Evolutionary conservation across 2,797 vertebrate species (phyloP).

Genomic region (Cryptoblepharus egeriae): DNA sequence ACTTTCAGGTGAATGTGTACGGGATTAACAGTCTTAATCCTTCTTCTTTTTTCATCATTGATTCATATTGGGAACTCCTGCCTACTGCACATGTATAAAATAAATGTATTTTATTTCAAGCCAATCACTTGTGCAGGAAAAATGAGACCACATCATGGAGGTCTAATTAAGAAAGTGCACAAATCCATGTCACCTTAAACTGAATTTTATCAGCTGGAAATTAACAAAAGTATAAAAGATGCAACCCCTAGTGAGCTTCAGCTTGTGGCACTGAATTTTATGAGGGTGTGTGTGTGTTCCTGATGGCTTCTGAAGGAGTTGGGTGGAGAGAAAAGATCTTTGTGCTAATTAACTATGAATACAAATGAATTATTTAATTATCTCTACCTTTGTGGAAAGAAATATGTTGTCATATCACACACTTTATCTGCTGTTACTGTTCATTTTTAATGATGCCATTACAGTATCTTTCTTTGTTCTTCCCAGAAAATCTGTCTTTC

Average conservation of each 20-base stretch:
- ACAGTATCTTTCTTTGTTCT: conserved; percentile 80
- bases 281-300: conserved; percentile 65
- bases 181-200: conserved; percentile 21
- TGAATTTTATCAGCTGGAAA: conserved; percentile 20
- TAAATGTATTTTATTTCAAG: neutral
- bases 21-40: neutral
- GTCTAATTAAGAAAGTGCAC: conserved; percentile 32
- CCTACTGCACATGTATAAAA: neutral
- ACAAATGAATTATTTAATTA: conserved; percentile 79
- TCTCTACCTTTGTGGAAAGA: conserved; percentile 74
- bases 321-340: conserved; percentile 57
- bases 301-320: conserved; percentile 63
- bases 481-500: conserved; percentile 73
- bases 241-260: conserved; percentile 55
- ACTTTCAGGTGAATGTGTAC: no score
- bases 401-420: conserved; percentile 77
- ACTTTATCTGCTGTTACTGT: conserved; percentile 70
- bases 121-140: conserved; percentile 35
- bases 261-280: conserved; percentile 64
- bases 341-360: conserved; percentile 76
- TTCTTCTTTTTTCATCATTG: neutral
- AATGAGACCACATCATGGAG: neutral
- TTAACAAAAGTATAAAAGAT: conserved; percentile 16
- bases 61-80: conserved; percentile 32
- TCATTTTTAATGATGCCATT: conserved; percentile 75